Conservation (phyloP, 1,140 invertebrate species). For the Drepana arcuata region DNA sequence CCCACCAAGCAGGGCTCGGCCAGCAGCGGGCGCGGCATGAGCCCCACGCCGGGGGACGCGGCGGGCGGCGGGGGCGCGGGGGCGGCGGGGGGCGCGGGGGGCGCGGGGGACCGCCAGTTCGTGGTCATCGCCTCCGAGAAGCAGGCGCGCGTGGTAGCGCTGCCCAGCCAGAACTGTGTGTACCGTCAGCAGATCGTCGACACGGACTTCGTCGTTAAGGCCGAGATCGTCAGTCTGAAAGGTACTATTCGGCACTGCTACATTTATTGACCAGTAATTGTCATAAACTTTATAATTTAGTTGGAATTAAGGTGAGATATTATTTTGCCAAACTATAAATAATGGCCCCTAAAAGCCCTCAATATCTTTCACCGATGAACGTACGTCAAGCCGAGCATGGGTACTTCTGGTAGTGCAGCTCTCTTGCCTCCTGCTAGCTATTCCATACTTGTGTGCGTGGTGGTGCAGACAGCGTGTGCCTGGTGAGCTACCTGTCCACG, state of each 20-base stretch:
- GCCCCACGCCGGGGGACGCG: constrained; percentile 76
- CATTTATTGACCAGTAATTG: too few relatives aligned
- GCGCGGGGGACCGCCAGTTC: constrained; percentile 88
- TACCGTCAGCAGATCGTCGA: constrained; percentile 89
- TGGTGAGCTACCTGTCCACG: constrained; percentile 94
- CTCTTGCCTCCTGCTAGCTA: too few relatives aligned
- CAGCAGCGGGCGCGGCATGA: constrained; percentile 75
- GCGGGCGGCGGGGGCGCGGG: constrained; percentile 69
- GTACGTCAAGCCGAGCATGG: too few relatives aligned
- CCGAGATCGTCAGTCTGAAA: constrained; percentile 94
- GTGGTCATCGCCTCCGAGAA: constrained; percentile 95
- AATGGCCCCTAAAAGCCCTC: too few relatives aligned
- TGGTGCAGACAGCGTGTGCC: constrained; percentile 93
- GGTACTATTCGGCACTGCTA: too few relatives aligned
- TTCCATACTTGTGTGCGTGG: constrained; percentile 3
- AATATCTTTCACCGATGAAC: too few relatives aligned
- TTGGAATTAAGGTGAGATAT: too few relatives aligned
- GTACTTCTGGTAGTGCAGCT: too few relatives aligned
- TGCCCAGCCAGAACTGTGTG: constrained; percentile 94
- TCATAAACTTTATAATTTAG: too few relatives aligned
- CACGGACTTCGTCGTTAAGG: constrained; percentile 93
- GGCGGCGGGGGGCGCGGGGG: constrained; percentile 74
- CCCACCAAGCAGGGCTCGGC: constrained; percentile 74
- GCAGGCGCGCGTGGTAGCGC: constrained; percentile 92
- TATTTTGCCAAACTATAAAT: too few relatives aligned